Evolutionary conservation across 2,113 vertebrate genomes (phyloP), one percentile per base, ranked within the genome.

Genomic region (Zosterops pallidus): DNA sequence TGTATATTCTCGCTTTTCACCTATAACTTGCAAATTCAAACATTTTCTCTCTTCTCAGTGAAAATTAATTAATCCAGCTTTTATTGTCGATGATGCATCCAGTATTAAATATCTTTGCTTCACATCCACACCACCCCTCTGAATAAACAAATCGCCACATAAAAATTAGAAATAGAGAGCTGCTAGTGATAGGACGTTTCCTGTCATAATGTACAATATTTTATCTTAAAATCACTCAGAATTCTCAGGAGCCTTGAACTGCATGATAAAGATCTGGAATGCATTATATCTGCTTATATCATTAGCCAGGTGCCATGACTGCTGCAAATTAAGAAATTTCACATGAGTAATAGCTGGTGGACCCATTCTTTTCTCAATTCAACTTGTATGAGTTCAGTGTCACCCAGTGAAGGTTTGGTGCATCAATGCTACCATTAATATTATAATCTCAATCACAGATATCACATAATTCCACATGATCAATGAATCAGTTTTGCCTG

Each of bases 141-240:
- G n/a, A 81, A 89, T 77, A 95, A 37, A 69, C 25, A 65, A n/a
- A 77, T 4, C 59, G n/a, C 64, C 35, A 57, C 2, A 11, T 67
- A 91, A 86, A 13, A 91, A 26, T 84, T 52, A 77, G 92, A 72
- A 97, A 94, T 9, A 44, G 87, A 89, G 72, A 94, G 25, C 42
- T 75, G 55, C 70, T 63, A 89, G 55, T 28, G 47, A 95, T 37
- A 91, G 53, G 49, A 70, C 1, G 15, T 53, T 47, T 86, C 33
- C 9, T 69, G 64, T 84, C 76, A 93, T 53, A 47, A 63, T 57
- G 74, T 49, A 74, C 17, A 70, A 77, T 16, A 68, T 64, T 90
- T 95, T 80, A 46, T 79, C n/a, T 71, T 55, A 50, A 94, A 96
- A 69, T 53, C 83, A 83, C 22, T 86, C 28, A 0, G 65, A 96